phyloP scores from a whole-genome alignment of 2,113 vertebrate species.

The Percina caprodes region DNA sequence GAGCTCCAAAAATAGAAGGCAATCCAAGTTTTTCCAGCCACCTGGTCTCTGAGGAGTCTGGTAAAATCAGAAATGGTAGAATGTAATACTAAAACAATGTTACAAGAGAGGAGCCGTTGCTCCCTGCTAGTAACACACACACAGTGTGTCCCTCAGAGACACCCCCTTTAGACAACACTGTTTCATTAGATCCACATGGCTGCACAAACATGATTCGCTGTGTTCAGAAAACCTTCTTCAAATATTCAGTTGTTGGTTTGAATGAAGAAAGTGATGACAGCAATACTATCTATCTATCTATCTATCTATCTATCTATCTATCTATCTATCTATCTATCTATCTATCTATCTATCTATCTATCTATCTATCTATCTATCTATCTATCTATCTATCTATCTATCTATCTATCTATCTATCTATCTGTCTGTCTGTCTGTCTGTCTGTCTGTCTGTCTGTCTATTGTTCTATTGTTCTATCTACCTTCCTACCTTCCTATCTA shows the following conservation, averaged over 20 bases:
- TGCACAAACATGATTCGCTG: conserved; percentile 28
- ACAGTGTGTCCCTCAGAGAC: conserved; percentile 11
- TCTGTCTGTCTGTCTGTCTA: too few relatives aligned
- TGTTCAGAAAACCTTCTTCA: conserved; percentile 13
- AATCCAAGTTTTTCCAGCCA: conserved; percentile 69
- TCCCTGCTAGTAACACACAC: conserved; percentile 27
- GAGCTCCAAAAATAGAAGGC: conserved; percentile 76
- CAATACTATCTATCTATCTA: background rate
- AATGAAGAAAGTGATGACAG: background rate
- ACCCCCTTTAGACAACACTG: conserved; percentile 31
- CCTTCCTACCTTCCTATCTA: too few relatives aligned
- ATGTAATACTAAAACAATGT: conserved; percentile 64
- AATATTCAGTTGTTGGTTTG: conserved; percentile 6
- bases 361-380: background rate
- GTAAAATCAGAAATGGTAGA: conserved; percentile 60
- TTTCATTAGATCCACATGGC: conserved; percentile 53
- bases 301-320: background rate
- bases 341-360: too few relatives aligned
- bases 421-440: too few relatives aligned
- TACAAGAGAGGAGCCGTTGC: conserved; percentile 23
- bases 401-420: too few relatives aligned
- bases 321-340: too few relatives aligned
- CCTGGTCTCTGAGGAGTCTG: conserved; percentile 70
- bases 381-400: too few relatives aligned
- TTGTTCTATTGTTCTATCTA: too few relatives aligned